Evolutionary conservation across 2,888 invertebrate genomes (phyloP).

Genomic region (Dione vanillae): DNA sequence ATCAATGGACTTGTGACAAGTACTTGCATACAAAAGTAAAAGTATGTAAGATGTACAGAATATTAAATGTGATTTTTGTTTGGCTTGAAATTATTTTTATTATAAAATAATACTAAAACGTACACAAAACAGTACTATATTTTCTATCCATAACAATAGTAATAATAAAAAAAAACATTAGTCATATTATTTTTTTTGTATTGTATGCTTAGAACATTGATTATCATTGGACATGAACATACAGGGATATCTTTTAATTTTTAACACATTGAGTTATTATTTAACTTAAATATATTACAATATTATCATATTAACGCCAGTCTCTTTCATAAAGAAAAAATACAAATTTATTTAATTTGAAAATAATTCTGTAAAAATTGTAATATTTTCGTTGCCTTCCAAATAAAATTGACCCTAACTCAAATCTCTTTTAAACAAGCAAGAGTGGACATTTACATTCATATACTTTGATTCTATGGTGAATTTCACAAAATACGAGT

Average conservation of each 20-base stretch:
- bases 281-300: not conserved
- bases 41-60: no score
- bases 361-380: not conserved
- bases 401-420: no score
- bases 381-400: no score
- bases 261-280: not conserved
- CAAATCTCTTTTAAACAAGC: no score
- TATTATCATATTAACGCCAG: not conserved
- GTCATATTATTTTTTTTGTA: not conserved
- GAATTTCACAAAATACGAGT: not conserved
- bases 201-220: not conserved
- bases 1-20: no score
- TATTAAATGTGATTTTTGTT: no score
- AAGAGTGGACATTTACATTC: not conserved
- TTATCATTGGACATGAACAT: not conserved
- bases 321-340: not conserved
- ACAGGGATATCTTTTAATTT: not conserved
- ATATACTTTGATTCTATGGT: not conserved
- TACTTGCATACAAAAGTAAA: no score
- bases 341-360: constrained; percentile 4
- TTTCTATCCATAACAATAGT: not conserved
- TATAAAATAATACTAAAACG: no score
- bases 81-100: no score
- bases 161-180: not conserved
- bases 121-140: not conserved